Conservation (phyloP, 2,797 vertebrate species). For the Esox masquinongy region DNA sequence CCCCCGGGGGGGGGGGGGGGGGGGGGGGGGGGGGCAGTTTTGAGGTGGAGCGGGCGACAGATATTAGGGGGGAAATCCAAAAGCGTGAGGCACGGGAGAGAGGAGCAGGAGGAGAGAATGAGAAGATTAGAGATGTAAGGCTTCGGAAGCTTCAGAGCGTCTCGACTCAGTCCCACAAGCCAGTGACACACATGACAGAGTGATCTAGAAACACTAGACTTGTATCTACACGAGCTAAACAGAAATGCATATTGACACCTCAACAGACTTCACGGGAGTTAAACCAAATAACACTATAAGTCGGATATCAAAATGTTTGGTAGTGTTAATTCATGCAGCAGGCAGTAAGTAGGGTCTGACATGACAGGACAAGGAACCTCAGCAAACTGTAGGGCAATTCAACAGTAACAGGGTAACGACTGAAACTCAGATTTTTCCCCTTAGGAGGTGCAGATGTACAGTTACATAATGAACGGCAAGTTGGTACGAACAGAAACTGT, state of each 20-base stretch:
- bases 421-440: too few species aligned
- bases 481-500: too few species aligned
- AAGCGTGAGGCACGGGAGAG: constrained; percentile 43
- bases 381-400: background rate
- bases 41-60: background rate
- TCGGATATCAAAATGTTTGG: constrained; percentile 7
- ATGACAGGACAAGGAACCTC: background rate
- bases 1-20: background rate
- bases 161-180: constrained; percentile 10
- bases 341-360: constrained; percentile 17
- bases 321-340: constrained; percentile 39
- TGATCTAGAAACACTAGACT: constrained; percentile 11
- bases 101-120: constrained; percentile 52
- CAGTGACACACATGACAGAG: constrained; percentile 23
- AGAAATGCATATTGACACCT: constrained; percentile 21
- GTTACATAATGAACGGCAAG: too few species aligned
- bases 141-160: background rate
- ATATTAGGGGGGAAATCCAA: background rate
- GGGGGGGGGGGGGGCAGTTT: background rate
- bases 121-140: background rate
- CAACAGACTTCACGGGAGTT: constrained; percentile 10
- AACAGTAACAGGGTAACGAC: too few species aligned
- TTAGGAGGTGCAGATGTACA: too few species aligned
- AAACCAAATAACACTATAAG: background rate
- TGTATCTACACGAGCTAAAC: constrained; percentile 30